These are phyloP conservation scores for Muntiacus muntjak DNA, from an alignment of 2,113 vertebrate genomes.

Conservation along the genomic window DNA sequence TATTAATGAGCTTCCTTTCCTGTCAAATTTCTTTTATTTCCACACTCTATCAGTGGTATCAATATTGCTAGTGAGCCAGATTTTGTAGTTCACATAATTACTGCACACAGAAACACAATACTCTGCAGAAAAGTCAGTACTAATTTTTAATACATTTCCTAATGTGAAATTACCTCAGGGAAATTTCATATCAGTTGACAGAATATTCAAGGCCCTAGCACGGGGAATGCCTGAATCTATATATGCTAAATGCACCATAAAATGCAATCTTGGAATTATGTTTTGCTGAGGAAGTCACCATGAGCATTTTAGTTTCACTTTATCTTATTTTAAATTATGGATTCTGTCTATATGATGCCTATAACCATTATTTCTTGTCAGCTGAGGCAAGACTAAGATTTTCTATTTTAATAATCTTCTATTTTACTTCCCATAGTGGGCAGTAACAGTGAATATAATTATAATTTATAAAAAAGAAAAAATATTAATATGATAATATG, in stretches of 20 bases:
- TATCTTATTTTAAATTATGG: slow-evolving; percentile 24
- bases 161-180: neutral
- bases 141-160: neutral
- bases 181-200: slow-evolving; percentile 27
- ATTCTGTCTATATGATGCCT: neutral
- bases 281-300: slow-evolving; percentile 21
- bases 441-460: neutral
- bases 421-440: neutral
- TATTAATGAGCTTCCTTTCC: neutral
- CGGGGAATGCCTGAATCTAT: neutral
- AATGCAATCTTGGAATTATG: neutral
- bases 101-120: neutral
- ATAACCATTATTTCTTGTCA: neutral
- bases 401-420: neutral
- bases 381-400: neutral
- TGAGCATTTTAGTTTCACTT: slow-evolving; percentile 22
- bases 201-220: neutral
- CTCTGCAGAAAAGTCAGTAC: neutral
- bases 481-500: neutral
- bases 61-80: neutral
- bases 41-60: neutral
- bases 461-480: neutral
- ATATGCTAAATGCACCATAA: neutral
- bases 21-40: neutral
- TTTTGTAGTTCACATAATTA: neutral